A percentile compares a stretch with the other conserved stretches of the same genome.
These are phyloP conservation scores for Petrophora chlorosata DNA, from an alignment of 2,888 invertebrate species.

Conservation along the genomic window DNA sequence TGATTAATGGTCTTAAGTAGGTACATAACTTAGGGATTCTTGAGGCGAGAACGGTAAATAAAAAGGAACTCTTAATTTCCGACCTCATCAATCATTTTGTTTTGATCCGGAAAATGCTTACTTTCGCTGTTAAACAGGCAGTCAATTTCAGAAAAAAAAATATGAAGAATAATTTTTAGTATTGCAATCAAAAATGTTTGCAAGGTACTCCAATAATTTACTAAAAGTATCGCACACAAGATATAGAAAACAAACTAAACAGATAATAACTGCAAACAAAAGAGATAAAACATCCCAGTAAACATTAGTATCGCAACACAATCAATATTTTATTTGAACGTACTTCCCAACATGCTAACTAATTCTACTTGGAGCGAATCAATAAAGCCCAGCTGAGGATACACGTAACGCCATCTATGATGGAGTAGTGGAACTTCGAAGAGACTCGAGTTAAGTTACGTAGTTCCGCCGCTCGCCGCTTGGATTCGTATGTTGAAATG, in stretches of 20 bases:
- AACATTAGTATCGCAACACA: constrained; percentile 60
- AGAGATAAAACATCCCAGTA: constrained; percentile 50
- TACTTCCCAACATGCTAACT: constrained; percentile 36
- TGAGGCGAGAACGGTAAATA: no score
- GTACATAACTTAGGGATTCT: no score
- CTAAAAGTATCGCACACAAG: no score
- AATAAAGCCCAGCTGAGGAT: constrained; percentile 3
- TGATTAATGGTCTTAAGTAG: no score
- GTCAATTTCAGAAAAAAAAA: no score
- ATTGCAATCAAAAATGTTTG: no score
- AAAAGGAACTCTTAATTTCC: no score
- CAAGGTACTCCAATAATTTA: no score
- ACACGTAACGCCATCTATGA: constrained; percentile 38
- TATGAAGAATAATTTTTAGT: no score
- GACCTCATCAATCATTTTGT: no score
- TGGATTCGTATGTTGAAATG: background rate
- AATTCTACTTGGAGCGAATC: constrained; percentile 1
- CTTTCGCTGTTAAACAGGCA: no score
- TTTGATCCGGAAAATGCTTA: no score
- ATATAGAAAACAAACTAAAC: constrained; percentile 36
- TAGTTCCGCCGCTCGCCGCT: constrained; percentile 27
- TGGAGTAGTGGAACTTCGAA: constrained; percentile 31
- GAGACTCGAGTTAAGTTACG: background rate
- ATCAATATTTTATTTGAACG: constrained; percentile 65
- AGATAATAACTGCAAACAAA: constrained; percentile 43